These are phyloP conservation scores for Spondyliosoma cantharus DNA, from an alignment of 2,797 vertebrate species.

Conservation along the genomic window DNA sequence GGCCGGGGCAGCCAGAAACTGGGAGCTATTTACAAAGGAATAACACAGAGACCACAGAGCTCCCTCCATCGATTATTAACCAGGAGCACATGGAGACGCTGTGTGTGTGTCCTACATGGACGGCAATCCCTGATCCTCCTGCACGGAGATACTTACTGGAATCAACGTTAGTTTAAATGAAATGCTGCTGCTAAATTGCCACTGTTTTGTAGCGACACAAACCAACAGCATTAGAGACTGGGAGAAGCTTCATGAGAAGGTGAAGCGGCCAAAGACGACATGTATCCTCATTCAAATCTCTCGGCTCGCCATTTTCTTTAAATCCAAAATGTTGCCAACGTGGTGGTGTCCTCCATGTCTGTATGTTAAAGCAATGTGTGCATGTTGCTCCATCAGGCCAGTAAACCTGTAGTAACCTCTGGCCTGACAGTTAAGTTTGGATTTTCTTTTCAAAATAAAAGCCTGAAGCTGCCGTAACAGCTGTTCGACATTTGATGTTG, in stretches of 20 bases:
- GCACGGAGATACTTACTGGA: not conserved
- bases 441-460: too few species aligned
- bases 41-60: constrained; percentile 55
- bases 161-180: not conserved
- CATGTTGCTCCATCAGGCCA: too few species aligned
- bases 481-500: too few species aligned
- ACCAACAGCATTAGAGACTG: not conserved
- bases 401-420: too few species aligned
- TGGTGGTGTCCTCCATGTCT: too few species aligned
- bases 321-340: too few species aligned
- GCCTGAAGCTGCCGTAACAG: too few species aligned
- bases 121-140: not conserved
- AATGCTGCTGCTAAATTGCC: not conserved
- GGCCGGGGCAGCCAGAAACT: constrained; percentile 23
- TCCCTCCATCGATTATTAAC: constrained; percentile 69
- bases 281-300: not conserved
- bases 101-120: constrained; percentile 11
- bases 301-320: too few species aligned
- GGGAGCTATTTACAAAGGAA: constrained; percentile 60
- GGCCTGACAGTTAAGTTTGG: too few species aligned
- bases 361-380: too few species aligned
- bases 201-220: not conserved
- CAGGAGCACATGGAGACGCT: constrained; percentile 33
- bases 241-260: not conserved
- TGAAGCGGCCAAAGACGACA: not conserved